phyloP scores from a whole-genome alignment of 1,140 invertebrate species.

The Ooceraea biroi region DNA sequence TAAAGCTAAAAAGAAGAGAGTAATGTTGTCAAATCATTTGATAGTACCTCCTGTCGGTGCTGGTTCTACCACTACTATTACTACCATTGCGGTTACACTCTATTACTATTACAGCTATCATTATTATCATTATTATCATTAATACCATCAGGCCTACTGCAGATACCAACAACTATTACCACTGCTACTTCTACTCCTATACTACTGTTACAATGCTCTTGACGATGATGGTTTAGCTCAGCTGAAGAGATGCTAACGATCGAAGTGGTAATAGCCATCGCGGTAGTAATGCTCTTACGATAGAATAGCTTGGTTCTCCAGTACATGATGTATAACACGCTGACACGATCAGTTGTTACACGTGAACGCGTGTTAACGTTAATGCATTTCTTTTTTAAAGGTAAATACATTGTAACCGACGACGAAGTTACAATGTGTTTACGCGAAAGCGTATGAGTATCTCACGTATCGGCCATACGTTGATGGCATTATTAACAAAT shows the following conservation, averaged over 20 bases:
- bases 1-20: constrained; percentile 54
- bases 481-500: neutral
- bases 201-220: constrained; percentile 60
- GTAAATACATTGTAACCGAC: constrained; percentile 30
- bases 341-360: neutral
- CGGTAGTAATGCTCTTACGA: constrained; percentile 48
- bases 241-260: constrained; percentile 46
- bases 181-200: constrained; percentile 57
- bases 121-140: constrained; percentile 30
- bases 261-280: constrained; percentile 54
- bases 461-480: neutral
- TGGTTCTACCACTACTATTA: neutral
- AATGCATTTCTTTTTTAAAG: neutral
- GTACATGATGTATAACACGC: constrained; percentile 2
- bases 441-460: constrained; percentile 4
- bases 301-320: constrained; percentile 42
- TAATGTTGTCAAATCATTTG: constrained; percentile 41
- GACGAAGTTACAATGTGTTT: constrained; percentile 25
- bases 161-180: constrained; percentile 55
- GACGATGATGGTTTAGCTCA: constrained; percentile 36
- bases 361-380: neutral
- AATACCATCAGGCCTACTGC: constrained; percentile 27
- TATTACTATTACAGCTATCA: constrained; percentile 23
- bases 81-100: neutral
- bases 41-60: constrained; percentile 11